A percentile compares a stretch with the other conserved stretches of the same genome.
These are phyloP conservation scores for Achroia grisella DNA, from an alignment of 1,140 invertebrate genomes.

Conservation along the genomic window DNA sequence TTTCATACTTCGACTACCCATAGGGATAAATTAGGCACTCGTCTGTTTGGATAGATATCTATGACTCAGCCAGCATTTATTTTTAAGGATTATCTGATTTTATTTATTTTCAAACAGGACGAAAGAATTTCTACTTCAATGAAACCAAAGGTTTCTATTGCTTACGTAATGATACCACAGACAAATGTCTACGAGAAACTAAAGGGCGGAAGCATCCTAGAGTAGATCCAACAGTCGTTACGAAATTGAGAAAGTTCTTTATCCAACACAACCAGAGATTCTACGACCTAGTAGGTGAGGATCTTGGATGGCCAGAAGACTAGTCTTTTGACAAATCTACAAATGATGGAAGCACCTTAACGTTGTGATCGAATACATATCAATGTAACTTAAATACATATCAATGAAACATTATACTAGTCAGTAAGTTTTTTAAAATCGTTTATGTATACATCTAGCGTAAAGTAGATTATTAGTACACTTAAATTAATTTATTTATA, in stretches of 20 bases:
- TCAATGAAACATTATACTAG: constrained; percentile 58
- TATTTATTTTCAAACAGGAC: constrained; percentile 72
- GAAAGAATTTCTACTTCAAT: constrained; percentile 97
- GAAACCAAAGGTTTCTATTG: constrained; percentile 98
- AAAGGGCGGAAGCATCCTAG: constrained; percentile 95
- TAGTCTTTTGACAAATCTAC: constrained; percentile 43
- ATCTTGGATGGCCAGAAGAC: constrained; percentile 92
- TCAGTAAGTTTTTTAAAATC: constrained; percentile 60
- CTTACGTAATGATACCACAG: constrained; percentile 87
- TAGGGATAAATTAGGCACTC: no score
- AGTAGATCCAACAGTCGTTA: constrained; percentile 88
- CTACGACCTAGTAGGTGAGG: constrained; percentile 93
- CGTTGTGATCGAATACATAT: constrained; percentile 58
- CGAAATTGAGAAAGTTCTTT: constrained; percentile 93
- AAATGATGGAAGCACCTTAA: constrained; percentile 1
- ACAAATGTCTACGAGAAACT: constrained; percentile 94
- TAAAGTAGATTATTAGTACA: constrained; percentile 36
- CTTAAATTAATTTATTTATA: constrained; percentile 27
- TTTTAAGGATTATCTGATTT: no score
- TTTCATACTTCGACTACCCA: no score
- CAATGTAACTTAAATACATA: constrained; percentile 55
- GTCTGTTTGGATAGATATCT: no score
- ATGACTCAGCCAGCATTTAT: no score
- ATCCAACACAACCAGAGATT: constrained; percentile 96
- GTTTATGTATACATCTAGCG: constrained; percentile 64